Base-by-base conservation (phyloP, 2,113 vertebrate species). In the Tenrec ecaudatus region DNA sequence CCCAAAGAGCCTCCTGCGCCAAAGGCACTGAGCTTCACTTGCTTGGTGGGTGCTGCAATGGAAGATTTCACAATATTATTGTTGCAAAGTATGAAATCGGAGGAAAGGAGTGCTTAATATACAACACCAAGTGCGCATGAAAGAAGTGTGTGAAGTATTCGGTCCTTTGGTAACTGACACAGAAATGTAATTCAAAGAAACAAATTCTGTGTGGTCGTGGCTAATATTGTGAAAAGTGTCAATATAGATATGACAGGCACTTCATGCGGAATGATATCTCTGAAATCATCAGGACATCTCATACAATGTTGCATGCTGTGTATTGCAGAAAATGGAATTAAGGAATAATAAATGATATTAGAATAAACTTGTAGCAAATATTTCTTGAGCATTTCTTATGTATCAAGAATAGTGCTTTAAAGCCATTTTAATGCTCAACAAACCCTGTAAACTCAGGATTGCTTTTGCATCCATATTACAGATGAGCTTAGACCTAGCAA, bases 31-130 rank as follows among this genome's bases (percentile, higher is more conserved):
- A 47, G 43, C 43, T 47, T 47, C 43, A 6, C 10, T 47, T 6
- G 43, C 43, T 47, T 10, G 10, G 43, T 47, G 43, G 43, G n/a
- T n/a, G n/a, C n/a, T 91, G 69, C 82, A 92, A 79, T 69, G 82
- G n/a, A 95, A 96, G 17, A 22, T 6, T 69, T 82, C 64, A 89
- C 36, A 82, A 6, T 77, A 91, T 90, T 64, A 89, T 81, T 90
- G 10, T 12, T 76, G 38, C n/a, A 53, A 90, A 83, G 40, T 57
- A 10, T 3, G 58, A 17, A 79, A 22, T 31, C 78, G 23, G 3
- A 89, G 20, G 40, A 84, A 19, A 31, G 85, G 20, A 85, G 66
- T 93, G 3, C 76, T 91, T 86, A 95, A 71, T n/a, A 95, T 33
- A 36, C 31, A 92, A 71, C 7, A 20, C 43, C 38, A 82, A 29